Evolutionary conservation across 2,113 vertebrate genomes (phyloP).

Genomic region (Melanocharis versteri): DNA sequence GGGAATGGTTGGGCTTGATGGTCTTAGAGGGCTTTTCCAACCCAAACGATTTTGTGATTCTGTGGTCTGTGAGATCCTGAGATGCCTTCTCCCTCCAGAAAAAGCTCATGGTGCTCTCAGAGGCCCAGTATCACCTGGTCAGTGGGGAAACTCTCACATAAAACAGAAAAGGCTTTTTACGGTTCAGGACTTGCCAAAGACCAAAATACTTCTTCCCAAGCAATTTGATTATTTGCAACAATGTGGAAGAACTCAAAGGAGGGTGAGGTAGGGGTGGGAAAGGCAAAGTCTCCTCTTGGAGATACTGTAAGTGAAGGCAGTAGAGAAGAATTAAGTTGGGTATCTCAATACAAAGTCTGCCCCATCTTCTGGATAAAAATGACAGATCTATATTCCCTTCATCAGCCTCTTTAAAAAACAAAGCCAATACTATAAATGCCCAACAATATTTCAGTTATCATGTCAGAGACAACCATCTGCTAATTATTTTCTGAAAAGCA

Average conservation of each 20-base stretch:
- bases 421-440: not conserved
- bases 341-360: not conserved
- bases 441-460: not conserved
- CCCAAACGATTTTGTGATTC: not conserved
- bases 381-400: not conserved
- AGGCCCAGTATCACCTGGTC: not conserved
- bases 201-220: not conserved
- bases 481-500: not conserved
- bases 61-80: not conserved
- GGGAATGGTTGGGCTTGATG: not conserved
- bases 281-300: not conserved
- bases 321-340: not conserved
- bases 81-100: not conserved
- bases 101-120: not conserved
- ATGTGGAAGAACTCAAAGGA: not conserved
- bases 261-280: not conserved
- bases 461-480: not conserved
- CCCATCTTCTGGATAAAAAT: not conserved
- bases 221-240: not conserved
- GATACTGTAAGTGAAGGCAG: fast-evolving
- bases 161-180: not conserved
- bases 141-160: not conserved
- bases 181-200: not conserved
- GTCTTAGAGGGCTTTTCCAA: not conserved
- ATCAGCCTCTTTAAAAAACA: not conserved